Evolutionary conservation across 2,888 invertebrate species (phyloP).

Genomic region (Geophilus truncorum): DNA sequence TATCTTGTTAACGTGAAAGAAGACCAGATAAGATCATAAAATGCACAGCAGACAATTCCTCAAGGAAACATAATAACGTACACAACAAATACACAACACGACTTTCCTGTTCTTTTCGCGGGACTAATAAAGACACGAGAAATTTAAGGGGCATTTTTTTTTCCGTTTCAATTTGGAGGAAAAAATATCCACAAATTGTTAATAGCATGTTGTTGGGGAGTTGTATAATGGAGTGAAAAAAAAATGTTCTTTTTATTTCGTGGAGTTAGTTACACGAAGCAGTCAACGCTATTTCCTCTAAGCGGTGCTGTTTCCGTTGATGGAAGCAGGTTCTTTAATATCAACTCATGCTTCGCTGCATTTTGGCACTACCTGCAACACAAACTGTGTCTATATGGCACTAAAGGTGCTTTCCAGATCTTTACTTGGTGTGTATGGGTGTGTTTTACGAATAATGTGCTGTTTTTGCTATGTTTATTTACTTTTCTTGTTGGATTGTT

Average conservation of each 20-base stretch:
- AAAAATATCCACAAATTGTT: background rate
- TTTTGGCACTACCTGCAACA: background rate
- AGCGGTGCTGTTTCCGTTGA: background rate
- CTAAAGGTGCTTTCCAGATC: background rate
- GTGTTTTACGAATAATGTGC: background rate
- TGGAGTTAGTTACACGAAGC: background rate
- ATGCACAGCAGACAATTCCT: background rate
- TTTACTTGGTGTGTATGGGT: background rate
- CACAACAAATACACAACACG: background rate
- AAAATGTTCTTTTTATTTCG: background rate
- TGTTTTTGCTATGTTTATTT: background rate
- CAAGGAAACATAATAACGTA: background rate
- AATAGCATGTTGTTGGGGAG: background rate
- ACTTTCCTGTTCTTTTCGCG: background rate
- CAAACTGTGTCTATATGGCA: background rate
- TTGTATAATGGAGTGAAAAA: background rate
- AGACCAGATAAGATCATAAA: background rate
- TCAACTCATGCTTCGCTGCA: background rate
- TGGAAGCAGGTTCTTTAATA: background rate
- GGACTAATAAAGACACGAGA: background rate
- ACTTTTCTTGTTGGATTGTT: background rate
- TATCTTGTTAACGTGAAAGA: background rate
- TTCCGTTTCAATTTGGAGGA: background rate
- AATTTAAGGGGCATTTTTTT: background rate
- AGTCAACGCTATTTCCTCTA: background rate